Base-by-base conservation (phyloP, 1,140 invertebrate genomes). In the Helicoverpa armigera region DNA sequence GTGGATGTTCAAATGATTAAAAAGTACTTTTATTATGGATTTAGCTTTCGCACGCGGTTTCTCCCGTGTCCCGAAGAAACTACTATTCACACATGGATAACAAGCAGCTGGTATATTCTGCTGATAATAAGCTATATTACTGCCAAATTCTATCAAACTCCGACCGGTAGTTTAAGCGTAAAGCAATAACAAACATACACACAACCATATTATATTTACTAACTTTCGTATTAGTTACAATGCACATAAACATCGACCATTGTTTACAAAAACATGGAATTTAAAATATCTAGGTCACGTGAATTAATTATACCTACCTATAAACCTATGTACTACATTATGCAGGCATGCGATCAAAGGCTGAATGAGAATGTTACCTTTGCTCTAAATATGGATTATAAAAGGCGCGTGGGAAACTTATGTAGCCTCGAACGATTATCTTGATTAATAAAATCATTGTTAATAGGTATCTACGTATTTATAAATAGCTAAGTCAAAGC, bases 331-430 rank as follows among this genome's bases (percentile, higher is more conserved):
- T 43, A 48, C 35, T 48, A 29, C 10, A 72, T 31, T 72, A 72
- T 54, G 69, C 69, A 72, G 23, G 69, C 18, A 72, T 72, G 69
- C 69, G 50, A 54, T 54, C 35, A 31, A 29, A 72, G 14, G 50
- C 67, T 70, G 43, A 23, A 70, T 35, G 5, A 14, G 48, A 67
- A 67, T 51, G 48, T 35, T 51, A 50, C 67, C 43, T 70, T 23
- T 29, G 67, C 67, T 70, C 18, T 51, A 43, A 43, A 43, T 43
- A 53, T 16, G 18, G 43, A 70, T 12, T 43, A 70, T 4, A 29
- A 48, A 29, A 53, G 50, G 18, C 7, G 50, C 23, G 69, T 72
- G 69, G 31, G 50, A 72, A 54, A 72, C 29, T 72, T 16, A 53
- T 2, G n/a, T 14, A 56, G 9, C n/a, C 9, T 5, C 54, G n/a